Evolutionary conservation across 2,797 vertebrate genomes (phyloP), one percentile per base, ranked within the genome.

Genomic region (Sebastes cheni): DNA sequence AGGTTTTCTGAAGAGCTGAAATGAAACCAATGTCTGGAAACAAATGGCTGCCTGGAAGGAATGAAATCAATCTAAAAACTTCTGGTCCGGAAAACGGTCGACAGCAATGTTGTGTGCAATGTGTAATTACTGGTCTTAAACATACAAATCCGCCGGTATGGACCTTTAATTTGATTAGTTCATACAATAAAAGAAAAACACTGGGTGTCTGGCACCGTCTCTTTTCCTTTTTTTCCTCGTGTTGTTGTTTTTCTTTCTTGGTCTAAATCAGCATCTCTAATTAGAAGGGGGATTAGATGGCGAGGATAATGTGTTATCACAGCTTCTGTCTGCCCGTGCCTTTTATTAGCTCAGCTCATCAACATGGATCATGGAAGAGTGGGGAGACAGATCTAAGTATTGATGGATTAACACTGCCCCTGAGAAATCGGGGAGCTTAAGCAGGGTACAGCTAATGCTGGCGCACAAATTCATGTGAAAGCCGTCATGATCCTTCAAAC

Each of bases 291-390:
- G 91, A 93, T 93, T 90, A 93, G 85, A 91, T 83, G 68, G 20
- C 13, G 79, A 78, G 88, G 90, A 90, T 85, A 86, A 91, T 82
- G 89, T 88, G 83, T 81, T 84, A 89, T 80, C 87, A 46, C 59
- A 84, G 81, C 90, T 86, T 91, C 89, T 90, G 89, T 87, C 88
- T 88, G 81, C 80, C 56, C 69, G 5, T 72, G 77, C 87, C 90
- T 91, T 52, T 92, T 92, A 90, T 93, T 93, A 91, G 92, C 89
- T 84, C 82, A 52, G 81, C 79, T 88, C 83, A 77, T 91, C 82
- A 79, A 84, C 42, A 71, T 80, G 88, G 86, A 85, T 89, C 62
- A 59, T 29, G 56, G 61, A 79, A 46, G 36, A 69, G 66, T 69
- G 46, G 59, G 80, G 84, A 81, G 80, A 68, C 66, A 42, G 75